phyloP scores from a whole-genome alignment of 2,797 vertebrate species.

The Xiphorhynchus erythropygius region DNA sequence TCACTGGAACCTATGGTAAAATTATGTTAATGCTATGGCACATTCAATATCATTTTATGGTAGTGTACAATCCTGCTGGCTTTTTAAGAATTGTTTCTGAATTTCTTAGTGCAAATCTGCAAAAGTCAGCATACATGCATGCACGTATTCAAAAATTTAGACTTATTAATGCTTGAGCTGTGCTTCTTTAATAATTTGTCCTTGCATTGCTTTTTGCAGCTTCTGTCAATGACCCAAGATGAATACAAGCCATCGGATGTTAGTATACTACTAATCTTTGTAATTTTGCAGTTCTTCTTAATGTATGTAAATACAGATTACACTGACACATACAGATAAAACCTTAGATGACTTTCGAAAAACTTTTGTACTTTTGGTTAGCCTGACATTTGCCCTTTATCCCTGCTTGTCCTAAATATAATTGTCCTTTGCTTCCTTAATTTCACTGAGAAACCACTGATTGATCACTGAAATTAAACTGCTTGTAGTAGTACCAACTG shows the following conservation, averaged over 20 bases:
- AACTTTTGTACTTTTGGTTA: background rate
- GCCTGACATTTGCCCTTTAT: background rate
- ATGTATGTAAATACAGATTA: conserved; percentile 4
- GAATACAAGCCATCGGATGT: conserved; percentile 95
- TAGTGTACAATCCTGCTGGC: background rate
- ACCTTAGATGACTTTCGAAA: background rate
- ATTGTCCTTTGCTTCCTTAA: background rate
- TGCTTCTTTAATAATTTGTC: conserved; percentile 82
- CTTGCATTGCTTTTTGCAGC: conserved; percentile 87
- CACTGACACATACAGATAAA: background rate
- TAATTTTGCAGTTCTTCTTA: background rate
- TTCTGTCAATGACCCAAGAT: conserved; percentile 92
- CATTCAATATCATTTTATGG: background rate
- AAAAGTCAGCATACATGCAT: background rate
- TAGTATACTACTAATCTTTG: conserved; percentile 80
- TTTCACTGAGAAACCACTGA: background rate
- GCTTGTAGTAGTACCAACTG: background rate
- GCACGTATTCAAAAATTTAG: background rate
- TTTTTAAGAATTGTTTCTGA: conserved; percentile 37
- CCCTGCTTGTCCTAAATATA: background rate
- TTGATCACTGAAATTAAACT: background rate
- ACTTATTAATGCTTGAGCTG: conserved; percentile 55
- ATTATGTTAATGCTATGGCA: background rate
- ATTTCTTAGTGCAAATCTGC: background rate
- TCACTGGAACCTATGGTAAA: background rate